Percentiles rank a stretch among this genome's conserved stretches.
Conservation (phyloP, 2,797 vertebrate genomes). For the Trachops cirrhosus region DNA sequence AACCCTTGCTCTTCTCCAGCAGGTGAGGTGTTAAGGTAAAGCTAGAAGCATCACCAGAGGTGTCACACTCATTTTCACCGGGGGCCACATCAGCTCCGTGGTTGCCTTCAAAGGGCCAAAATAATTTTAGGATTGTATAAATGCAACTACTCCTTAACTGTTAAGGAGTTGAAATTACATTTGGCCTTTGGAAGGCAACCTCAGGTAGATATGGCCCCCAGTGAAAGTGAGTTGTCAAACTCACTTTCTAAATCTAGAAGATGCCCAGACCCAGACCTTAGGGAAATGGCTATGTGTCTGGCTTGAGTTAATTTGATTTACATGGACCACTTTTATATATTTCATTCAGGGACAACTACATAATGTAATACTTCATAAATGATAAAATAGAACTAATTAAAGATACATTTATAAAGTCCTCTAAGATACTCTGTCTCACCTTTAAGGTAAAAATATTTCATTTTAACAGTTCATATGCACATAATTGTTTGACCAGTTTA, state of each 20-base stretch:
- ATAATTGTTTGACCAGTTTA: not conserved
- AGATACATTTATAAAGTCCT: not conserved
- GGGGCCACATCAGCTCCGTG: too few relatives aligned
- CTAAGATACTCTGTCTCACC: not conserved
- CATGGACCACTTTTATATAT: not conserved
- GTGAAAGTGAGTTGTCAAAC: too few relatives aligned
- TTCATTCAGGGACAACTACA: not conserved
- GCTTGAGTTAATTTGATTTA: not conserved
- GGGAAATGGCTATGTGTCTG: not conserved
- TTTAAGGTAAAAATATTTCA: constrained; percentile 3
- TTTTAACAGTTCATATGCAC: not conserved
- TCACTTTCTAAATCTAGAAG: too few relatives aligned
- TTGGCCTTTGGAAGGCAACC: too few relatives aligned
- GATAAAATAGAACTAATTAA: not conserved
- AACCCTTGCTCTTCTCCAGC: not conserved
- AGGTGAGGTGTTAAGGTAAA: not conserved
- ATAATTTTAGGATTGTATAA: too few relatives aligned
- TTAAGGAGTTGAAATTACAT: too few relatives aligned
- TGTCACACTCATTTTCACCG: too few relatives aligned
- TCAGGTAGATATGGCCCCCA: too few relatives aligned
- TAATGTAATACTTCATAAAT: not conserved
- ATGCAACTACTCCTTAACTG: too few relatives aligned
- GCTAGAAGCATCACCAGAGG: not conserved
- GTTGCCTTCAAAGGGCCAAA: too few relatives aligned
- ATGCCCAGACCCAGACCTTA: not conserved